These are phyloP conservation scores for Morone saxatilis DNA, from an alignment of 2,113 vertebrate species.

Conservation along the genomic window DNA sequence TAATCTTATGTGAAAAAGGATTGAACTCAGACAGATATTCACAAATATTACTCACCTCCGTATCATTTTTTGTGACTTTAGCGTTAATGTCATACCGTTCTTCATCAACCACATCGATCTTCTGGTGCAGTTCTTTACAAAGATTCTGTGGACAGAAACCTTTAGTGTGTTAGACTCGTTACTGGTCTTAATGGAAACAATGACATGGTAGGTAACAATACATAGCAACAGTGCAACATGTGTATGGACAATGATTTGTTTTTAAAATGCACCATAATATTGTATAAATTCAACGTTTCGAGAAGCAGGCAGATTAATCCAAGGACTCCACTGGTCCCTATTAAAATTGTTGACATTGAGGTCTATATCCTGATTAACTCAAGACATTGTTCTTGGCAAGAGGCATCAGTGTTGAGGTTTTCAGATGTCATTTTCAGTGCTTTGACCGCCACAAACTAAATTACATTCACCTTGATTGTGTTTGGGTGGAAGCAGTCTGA, in stretches of 20 bases:
- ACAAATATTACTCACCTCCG: constrained; percentile 72
- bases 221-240: background rate
- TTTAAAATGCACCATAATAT: no score
- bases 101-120: constrained; percentile 85
- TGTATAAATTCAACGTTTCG: background rate
- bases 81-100: constrained; percentile 82
- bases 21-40: background rate
- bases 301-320: background rate
- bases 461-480: background rate
- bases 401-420: constrained; percentile 3
- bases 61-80: constrained; percentile 82
- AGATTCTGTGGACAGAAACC: constrained; percentile 75
- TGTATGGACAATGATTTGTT: no score
- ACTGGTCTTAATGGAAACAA: background rate
- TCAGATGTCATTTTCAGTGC: background rate
- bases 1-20: background rate
- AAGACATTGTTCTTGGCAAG: background rate
- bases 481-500: background rate
- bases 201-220: background rate
- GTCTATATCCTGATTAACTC: no score
- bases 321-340: background rate
- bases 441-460: background rate
- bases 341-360: no score
- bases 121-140: constrained; percentile 83
- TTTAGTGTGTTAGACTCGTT: background rate